A percentile compares a stretch with the other conserved stretches of the same genome.
These are phyloP conservation scores for Tapera naevia DNA, from an alignment of 2,797 vertebrate genomes.

Conservation along the genomic window DNA sequence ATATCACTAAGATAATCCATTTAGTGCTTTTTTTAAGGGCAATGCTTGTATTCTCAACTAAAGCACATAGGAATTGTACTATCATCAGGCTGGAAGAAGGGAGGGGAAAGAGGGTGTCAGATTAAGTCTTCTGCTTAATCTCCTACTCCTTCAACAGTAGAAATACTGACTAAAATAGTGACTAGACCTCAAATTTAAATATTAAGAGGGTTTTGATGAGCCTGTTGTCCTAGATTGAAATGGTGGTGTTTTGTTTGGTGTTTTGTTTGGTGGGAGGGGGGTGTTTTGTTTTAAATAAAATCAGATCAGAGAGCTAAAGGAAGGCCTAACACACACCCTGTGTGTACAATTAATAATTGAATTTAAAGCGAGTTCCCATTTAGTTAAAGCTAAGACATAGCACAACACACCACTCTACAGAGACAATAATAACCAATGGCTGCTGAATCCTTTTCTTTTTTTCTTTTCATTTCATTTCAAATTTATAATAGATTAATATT, in stretches of 20 bases:
- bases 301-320: neutral
- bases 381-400: neutral
- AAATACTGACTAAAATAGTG: neutral
- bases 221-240: neutral
- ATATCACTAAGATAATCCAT: neutral
- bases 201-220: neutral
- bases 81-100: too few relatives aligned
- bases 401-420: neutral
- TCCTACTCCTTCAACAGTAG: neutral
- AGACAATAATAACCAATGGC: neutral
- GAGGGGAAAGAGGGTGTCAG: neutral
- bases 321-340: neutral
- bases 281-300: neutral
- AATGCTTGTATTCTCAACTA: neutral
- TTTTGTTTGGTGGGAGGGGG: neutral
- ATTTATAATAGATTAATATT: neutral
- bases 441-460: neutral
- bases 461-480: neutral
- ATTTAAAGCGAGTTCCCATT: neutral
- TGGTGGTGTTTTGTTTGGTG: accelerated
- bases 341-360: neutral
- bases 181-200: neutral
- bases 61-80: accelerated
- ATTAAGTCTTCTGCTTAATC: neutral
- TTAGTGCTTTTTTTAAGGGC: neutral